Base-by-base conservation (phyloP, 2,113 vertebrate genomes). In the Chlamydotis undulata region DNA sequence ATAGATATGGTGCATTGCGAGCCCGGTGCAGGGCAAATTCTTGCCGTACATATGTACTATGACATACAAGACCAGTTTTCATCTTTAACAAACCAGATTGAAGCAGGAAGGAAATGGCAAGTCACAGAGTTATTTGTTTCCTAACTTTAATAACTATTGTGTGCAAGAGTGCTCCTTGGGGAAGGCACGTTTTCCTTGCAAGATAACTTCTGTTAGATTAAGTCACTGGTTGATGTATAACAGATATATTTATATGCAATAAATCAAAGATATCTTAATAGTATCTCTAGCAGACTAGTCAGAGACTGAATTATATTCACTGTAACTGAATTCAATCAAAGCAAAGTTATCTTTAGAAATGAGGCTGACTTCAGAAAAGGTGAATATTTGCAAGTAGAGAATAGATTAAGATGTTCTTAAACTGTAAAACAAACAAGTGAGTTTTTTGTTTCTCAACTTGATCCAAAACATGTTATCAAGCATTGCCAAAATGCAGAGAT, bases 261-360 rank as follows among this genome's bases (percentile, higher is more conserved):
- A 89, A 83, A 88, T 88, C 73, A 89, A 92, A 90, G 24, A 64
- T 83, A 63, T 67, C 65, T 92, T 93, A 89, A 64, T 93, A 74
- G 70, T 74, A 77, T 77, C 37, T 53, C 25, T 59, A 83, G 77
- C 71, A 70, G 50, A 49, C 35, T 89, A 89, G 74, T 78, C 56
- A 70, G 71, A 83, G n/a, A 47, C 68, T 63, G 64, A 63, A 74
- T 77, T 88, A 47, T 67, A 57, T 61, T 61, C 52, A 4, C 37
- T 67, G 28, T 50, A 53, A 76, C n/a, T 37, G 35, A 67, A 78
- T 84, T 69, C 33, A 56, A 39, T 74, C 50, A 82, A 89, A 89
- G 56, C 60, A 55, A 77, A 91, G 43, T 91, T 87, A 52, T 79
- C 73, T 95, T 91, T 82, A 71, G 78, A 68, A 56, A 55, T 59